These are phyloP conservation scores for Rousettus madagascariensis DNA, from an alignment of 2,797 vertebrate genomes.

Conservation along the genomic window DNA sequence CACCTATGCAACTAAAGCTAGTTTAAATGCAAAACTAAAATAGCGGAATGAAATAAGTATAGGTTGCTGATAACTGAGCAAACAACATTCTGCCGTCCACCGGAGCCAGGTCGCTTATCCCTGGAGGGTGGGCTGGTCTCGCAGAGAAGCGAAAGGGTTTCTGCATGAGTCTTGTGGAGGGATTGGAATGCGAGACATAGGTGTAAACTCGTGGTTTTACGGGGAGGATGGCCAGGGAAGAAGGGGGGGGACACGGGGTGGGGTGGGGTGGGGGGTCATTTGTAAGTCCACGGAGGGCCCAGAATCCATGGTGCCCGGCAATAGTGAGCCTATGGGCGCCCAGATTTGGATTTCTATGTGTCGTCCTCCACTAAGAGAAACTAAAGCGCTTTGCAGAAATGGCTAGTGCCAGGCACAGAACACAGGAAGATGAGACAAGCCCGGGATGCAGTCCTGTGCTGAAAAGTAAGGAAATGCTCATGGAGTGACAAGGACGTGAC, in stretches of 20 bases:
- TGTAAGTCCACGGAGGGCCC: not conserved
- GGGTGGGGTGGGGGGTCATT: fast-evolving
- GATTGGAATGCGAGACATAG: not conserved
- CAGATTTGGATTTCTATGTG: not conserved
- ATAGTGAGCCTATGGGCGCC: not conserved
- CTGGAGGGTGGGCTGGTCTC: not conserved
- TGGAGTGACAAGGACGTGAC: not conserved
- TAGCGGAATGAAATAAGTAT: not conserved
- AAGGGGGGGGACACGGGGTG: not conserved
- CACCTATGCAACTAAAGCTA: not conserved
- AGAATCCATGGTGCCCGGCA: not conserved
- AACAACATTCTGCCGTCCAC: not conserved
- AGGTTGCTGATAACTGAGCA: not conserved
- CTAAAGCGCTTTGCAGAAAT: not conserved
- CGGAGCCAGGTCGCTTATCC: not conserved
- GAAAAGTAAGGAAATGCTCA: not conserved
- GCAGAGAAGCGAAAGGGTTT: not conserved
- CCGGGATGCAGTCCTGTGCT: not conserved
- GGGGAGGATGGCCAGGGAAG: not conserved
- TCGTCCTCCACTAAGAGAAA: not conserved
- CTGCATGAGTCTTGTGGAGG: not conserved
- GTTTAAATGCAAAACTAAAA: conserved; percentile 6
- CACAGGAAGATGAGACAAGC: not conserved
- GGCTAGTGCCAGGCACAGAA: not conserved
- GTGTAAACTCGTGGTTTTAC: not conserved